Base-by-base conservation (phyloP, 2,797 vertebrate species). In the Urosaurus nigricauda region DNA sequence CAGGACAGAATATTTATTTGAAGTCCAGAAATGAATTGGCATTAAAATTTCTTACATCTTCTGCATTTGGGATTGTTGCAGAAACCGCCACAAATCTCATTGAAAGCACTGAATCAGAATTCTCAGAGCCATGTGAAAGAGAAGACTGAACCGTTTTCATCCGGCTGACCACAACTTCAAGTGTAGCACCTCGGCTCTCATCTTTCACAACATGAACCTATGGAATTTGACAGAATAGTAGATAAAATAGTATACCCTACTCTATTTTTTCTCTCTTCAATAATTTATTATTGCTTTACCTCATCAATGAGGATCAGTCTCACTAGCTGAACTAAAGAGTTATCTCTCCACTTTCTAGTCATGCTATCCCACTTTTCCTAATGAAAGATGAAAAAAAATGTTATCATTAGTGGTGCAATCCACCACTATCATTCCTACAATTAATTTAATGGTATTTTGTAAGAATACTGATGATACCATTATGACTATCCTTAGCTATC, bases 291-390 rank as follows among this genome's bases (percentile, higher is more conserved):
- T 92, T 84, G 56, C 78, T 84, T 65, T 95, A 98, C 98, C 97
- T 98, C 98, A 94, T 99, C 99, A 47, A 99, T 98, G 81, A 99
- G 98, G 95, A 99, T 98, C 0, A 99, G 97, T 86, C 98, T 97
- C 88, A 99, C 98, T 17, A 99, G 96, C 82, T 98, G 98, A 91
- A 99, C 96, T 93, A 99, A 95, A 93, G 98, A 98, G 93, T 98
- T 99, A 93, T 98, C 98, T 94, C 97, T 98, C 99, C 99, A 99
- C 93, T 97, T 99, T 93, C 99, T 98, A 51, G 99, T 99, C 98
- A 99, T 98, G 93, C 98, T 99, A 96, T 99, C 99, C 99, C 99
- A 99, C 96, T 99, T 99, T 97, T 99, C 99, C 99, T 99, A 88
- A 58, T 58, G 75, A 85, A 92, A 83, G 47, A 51, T 51, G 47